Evolutionary conservation across 2,888 invertebrate genomes (phyloP), one percentile per base, ranked within the genome.

Genomic region (Idaea aversata): DNA sequence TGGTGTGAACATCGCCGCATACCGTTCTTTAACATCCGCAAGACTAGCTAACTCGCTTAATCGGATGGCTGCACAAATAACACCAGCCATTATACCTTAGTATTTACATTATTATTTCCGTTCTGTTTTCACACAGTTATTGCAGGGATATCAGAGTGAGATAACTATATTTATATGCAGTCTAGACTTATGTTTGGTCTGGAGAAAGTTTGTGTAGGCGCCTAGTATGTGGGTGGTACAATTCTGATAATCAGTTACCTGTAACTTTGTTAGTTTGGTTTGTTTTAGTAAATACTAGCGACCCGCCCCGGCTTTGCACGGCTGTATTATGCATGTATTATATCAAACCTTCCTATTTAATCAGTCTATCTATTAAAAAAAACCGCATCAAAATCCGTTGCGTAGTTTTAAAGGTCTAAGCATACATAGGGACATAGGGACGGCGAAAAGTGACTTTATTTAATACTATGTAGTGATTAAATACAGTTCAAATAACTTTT

Each of bases 131-230:
- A 68, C 85, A 64, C 72, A 71, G 70, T 70, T 68, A 66, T 72
- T 75, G 71, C 65, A 61, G 67, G 16, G 64, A 64, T 67, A 82
- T 64, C 63, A 67, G 81, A 87, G 72, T 67, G 82, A 75, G 85
- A 88, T 70, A 65, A 65, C 62, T 63, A 65, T 68, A 70, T 71
- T 70, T 67, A 65, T 67, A 68, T 72, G 75, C 47, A 77, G 76
- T 81, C 78, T 79, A 78, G 79, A 81, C 80, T 79, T 78, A 75
- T 60, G 65, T 72, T 63, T 75, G 72, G 80, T 81, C 75, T 67
- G 78, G 87, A 82, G 89, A 89, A 88, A 89, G 89, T 88, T 75
- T 65, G 70, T 63, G 67, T 72, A 72, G 67, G 70, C 68, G 70
- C 67, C 65, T 71, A 70, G 72, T 72, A 63, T 65, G 64, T 73